A percentile compares a stretch with the other conserved stretches of the same genome.
Evolutionary conservation across 30 jellyfish, hydroid and myxozoan genomes (phyloP).

Genomic region (Calvadosia cruxmelitensis): DNA sequence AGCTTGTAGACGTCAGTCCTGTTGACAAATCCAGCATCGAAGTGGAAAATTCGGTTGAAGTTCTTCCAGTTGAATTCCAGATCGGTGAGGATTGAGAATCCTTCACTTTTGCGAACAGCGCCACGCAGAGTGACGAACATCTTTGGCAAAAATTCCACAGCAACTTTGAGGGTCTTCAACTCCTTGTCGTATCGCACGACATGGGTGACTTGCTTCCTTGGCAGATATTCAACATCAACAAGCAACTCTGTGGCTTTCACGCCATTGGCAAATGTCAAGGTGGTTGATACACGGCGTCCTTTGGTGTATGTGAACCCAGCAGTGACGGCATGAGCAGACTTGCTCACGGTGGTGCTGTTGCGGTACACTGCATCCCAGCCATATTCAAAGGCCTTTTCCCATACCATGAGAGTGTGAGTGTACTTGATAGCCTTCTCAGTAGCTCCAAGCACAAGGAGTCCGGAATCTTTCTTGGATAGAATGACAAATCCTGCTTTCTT

Average conservation of each 20-base stretch:
- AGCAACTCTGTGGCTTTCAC: conserved; percentile 27
- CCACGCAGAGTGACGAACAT: conserved; percentile 58
- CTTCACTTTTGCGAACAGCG: conserved; percentile 41
- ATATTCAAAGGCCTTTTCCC: conserved; percentile 68
- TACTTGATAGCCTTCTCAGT: conserved; percentile 32
- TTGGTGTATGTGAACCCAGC: conserved; percentile 51
- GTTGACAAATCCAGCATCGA: conserved; percentile 30
- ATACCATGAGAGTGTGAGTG: conserved; percentile 33
- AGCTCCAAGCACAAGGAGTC: conserved; percentile 20
- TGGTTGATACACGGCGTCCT: conserved; percentile 33
- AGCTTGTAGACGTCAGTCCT: conserved; percentile 30
- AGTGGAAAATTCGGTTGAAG: conserved; percentile 20
- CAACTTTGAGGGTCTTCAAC: conserved; percentile 24
- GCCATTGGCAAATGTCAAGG: conserved; percentile 33
- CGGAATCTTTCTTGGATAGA: conserved; percentile 28
- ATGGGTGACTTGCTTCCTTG: conserved; percentile 51
- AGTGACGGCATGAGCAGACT: conserved; percentile 28
- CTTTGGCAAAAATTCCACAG: conserved; percentile 86
- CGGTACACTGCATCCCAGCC: conserved; percentile 59
- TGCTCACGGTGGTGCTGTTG: conserved; percentile 43
- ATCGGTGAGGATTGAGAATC: conserved; percentile 59
- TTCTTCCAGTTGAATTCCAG: conserved; percentile 49
- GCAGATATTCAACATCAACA: conserved; percentile 64
- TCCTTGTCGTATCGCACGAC: conserved; percentile 23
- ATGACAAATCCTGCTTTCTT: conserved; percentile 20